Percentiles rank a stretch among this genome's conserved stretches.
phyloP scores from a whole-genome alignment of 1,140 invertebrate species.

The Rhyacophila brunnea region DNA sequence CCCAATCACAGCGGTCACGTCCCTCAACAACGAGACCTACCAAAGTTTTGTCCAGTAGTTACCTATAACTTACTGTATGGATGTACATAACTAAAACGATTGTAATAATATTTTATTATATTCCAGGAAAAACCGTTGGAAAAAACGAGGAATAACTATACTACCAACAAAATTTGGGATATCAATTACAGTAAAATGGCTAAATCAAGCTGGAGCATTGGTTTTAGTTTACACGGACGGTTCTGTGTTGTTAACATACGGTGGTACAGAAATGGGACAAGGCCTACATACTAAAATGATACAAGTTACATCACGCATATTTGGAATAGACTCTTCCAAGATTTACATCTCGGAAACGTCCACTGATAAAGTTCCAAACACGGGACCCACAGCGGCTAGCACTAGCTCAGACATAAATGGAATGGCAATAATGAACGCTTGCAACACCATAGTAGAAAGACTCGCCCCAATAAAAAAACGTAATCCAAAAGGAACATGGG shows the following conservation, averaged over 20 bases:
- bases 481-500: conserved; percentile 81
- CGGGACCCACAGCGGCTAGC: conserved; percentile 89
- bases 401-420: conserved; percentile 91
- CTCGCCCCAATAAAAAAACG: conserved; percentile 74
- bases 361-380: conserved; percentile 94
- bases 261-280: conserved; percentile 95
- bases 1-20: no score
- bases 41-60: no score
- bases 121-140: conserved; percentile 75
- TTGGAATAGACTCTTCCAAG: conserved; percentile 71
- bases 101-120: no score
- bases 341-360: conserved; percentile 88
- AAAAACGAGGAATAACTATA: conserved; percentile 83
- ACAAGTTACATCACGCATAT: conserved; percentile 74
- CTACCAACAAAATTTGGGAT: conserved; percentile 92
- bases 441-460: conserved; percentile 72
- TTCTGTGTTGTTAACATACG: conserved; percentile 87
- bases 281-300: conserved; percentile 95
- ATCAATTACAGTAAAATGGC: conserved; percentile 72
- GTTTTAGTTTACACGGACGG: conserved; percentile 91
- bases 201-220: conserved; percentile 89
- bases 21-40: no score
- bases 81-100: no score
- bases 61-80: no score
- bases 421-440: conserved; percentile 89